A percentile compares a stretch with the other conserved stretches of the same genome.
Conservation (phyloP, 1,140 invertebrate species). For the Microplitis demolitor region DNA sequence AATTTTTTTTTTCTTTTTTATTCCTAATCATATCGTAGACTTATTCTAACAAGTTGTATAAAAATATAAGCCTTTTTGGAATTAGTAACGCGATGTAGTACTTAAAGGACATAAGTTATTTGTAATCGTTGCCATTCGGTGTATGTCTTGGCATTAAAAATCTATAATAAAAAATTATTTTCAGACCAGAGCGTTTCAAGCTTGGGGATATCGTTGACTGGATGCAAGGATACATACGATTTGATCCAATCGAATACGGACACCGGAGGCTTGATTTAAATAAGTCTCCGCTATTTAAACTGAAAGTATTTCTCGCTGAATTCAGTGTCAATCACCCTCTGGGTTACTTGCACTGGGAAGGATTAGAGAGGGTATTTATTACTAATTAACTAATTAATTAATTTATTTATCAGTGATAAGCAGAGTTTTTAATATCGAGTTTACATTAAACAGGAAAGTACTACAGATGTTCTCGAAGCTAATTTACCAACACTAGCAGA, state of each 20-base stretch:
- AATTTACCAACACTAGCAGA: slow-evolving; percentile 1
- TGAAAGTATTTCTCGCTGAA: slow-evolving; percentile 70
- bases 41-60: no score
- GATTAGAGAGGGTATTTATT: slow-evolving; percentile 73
- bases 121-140: not conserved
- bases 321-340: slow-evolving; percentile 70
- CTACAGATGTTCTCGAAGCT: not conserved
- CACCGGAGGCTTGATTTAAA: slow-evolving; percentile 74
- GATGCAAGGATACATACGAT: slow-evolving; percentile 41
- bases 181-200: slow-evolving; percentile 80
- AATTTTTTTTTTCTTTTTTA: no score
- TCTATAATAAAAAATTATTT: slow-evolving; percentile 43
- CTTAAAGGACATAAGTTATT: no score
- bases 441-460: slow-evolving; percentile 21
- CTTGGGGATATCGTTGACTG: slow-evolving; percentile 81
- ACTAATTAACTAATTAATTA: not conserved
- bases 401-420: no score
- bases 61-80: no score
- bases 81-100: no score
- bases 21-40: no score
- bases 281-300: slow-evolving; percentile 70
- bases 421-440: not conserved
- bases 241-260: slow-evolving; percentile 60
- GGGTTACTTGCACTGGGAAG: slow-evolving; percentile 74
- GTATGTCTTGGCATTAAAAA: not conserved